A percentile compares a stretch with the other conserved stretches of the same genome.
phyloP scores from a whole-genome alignment of 2,113 vertebrate genomes.

The Eidolon helvum region DNA sequence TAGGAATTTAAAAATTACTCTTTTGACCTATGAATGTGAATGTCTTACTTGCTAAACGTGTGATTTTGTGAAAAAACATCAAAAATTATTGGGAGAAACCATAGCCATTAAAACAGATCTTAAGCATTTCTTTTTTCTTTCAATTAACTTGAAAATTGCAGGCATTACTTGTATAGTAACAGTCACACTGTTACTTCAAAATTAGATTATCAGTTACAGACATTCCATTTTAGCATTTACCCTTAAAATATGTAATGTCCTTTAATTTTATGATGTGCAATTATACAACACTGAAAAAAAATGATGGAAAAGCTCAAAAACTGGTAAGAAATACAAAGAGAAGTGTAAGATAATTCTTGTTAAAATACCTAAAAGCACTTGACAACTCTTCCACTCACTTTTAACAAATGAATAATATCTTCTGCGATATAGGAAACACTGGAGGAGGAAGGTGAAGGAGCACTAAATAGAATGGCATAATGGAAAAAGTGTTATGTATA shows the following conservation, averaged over 20 bases:
- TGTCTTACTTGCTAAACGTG: not conserved
- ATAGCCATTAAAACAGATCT: not conserved
- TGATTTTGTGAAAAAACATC: not conserved
- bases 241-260: not conserved
- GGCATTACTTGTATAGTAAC: not conserved
- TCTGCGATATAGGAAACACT: not conserved
- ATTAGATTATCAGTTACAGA: not conserved
- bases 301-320: not conserved
- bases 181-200: not conserved
- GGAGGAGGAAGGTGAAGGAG: not conserved
- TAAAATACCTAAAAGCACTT: not conserved
- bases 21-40: not conserved
- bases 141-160: not conserved
- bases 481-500: not conserved
- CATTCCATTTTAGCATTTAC: not conserved
- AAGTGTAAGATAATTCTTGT: conserved; percentile 2
- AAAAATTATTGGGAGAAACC: not conserved
- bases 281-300: not conserved
- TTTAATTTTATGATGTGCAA: not conserved
- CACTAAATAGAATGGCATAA: not conserved
- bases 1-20: not conserved
- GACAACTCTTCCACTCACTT: not conserved
- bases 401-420: not conserved
- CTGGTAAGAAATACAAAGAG: not conserved
- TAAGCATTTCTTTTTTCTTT: not conserved